Conservation (phyloP, 2,888 invertebrate genomes). For the Polyommatus iphigenia region DNA sequence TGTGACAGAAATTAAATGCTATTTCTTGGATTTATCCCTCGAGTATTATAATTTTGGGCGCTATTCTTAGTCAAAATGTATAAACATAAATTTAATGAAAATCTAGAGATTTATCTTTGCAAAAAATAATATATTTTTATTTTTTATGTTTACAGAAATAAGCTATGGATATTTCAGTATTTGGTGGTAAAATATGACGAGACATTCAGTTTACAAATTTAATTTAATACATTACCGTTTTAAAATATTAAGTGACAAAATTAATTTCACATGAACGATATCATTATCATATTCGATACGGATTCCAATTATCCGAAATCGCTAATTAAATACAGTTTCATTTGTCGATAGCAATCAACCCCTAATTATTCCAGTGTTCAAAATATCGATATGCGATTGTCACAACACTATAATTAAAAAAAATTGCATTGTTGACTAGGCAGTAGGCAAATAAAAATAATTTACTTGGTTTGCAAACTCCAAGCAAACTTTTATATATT, state of each 20-base stretch:
- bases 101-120: too few relatives aligned
- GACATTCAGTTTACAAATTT: background rate
- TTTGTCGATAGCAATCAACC: slow-evolving; percentile 6
- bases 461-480: too few relatives aligned
- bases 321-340: slow-evolving; percentile 10
- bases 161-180: too few relatives aligned
- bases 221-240: background rate
- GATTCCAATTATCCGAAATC: background rate
- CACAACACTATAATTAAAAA: background rate
- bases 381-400: background rate
- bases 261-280: slow-evolving; percentile 8
- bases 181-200: background rate
- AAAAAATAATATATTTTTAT: too few relatives aligned
- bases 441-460: too few relatives aligned
- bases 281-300: slow-evolving; percentile 2
- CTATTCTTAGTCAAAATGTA: background rate
- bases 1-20: background rate
- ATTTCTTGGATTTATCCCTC: background rate
- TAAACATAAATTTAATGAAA: background rate
- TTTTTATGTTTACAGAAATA: too few relatives aligned
- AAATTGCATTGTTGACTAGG: background rate
- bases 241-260: background rate
- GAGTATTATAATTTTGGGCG: background rate
- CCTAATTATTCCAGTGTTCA: background rate
- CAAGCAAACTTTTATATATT: too few relatives aligned